A percentile compares a stretch with the other conserved stretches of the same genome.
phyloP scores from a whole-genome alignment of 1,140 invertebrate species.

The Bombus superbus region DNA sequence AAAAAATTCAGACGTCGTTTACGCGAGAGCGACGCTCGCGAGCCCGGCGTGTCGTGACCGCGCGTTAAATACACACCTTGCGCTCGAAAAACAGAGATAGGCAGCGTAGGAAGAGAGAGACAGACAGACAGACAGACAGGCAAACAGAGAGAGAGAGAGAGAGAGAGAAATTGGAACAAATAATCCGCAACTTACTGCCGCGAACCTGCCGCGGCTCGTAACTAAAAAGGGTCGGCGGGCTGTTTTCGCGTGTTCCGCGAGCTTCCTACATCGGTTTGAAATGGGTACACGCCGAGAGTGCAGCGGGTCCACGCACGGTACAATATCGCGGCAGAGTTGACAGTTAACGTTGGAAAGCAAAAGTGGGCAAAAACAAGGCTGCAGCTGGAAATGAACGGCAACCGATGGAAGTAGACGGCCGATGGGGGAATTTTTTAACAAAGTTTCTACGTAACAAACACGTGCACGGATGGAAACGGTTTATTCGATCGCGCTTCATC shows the following conservation, averaged over 20 bases:
- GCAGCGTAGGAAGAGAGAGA: no score
- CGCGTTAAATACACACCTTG: no score
- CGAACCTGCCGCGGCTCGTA: neutral
- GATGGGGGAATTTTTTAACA: conserved; percentile 28
- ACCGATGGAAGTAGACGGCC: neutral
- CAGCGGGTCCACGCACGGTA: neutral
- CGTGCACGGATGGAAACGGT: neutral
- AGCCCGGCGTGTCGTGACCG: no score
- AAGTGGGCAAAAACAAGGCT: conserved; percentile 8
- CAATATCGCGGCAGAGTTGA: conserved; percentile 18
- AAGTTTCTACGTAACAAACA: neutral
- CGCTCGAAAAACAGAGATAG: no score
- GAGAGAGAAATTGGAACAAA: neutral
- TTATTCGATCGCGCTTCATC: conserved; percentile 29
- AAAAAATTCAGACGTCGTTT: neutral
- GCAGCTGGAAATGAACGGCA: neutral
- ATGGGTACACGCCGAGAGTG: neutral
- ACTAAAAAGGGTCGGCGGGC: neutral
- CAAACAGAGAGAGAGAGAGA: no score
- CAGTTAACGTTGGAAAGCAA: conserved; percentile 1
- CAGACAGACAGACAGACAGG: no score
- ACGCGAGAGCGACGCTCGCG: neutral
- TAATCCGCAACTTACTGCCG: conserved; percentile 4
- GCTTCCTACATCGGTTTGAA: neutral
- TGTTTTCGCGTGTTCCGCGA: neutral